Base-by-base conservation (phyloP, 2,888 invertebrate species). In the Camponotus fellah region DNA sequence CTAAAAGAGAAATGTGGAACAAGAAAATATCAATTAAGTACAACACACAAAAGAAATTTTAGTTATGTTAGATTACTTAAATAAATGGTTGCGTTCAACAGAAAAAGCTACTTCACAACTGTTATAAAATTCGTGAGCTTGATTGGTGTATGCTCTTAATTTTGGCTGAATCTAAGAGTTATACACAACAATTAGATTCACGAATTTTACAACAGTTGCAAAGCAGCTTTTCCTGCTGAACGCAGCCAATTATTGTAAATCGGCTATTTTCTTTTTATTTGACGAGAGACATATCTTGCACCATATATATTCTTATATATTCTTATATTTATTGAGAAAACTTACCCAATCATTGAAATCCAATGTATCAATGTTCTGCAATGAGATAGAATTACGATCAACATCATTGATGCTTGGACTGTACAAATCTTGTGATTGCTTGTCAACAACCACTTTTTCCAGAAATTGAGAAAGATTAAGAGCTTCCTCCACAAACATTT, bases 271-370 rank as follows among this genome's bases (percentile, higher is more conserved):
- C 40, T 66, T 9, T 68, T 56, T 0, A 5, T 14, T 8, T 10
- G 5, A 17, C 37, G 2, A 46, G 62, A 46, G n/a, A 26, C 26
- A 62, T 66, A 66, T 43, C 1, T 43, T 49, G 34, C 9, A 60
- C 8, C 5, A 12, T 49, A 2, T 66, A 21, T 49, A 76, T 58
- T 46, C 37, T 62, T 49, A 2, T 66, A 21, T 49, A 76, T 58
- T 46, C 37, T 62, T 71, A 5, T 56, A 58, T 34, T n/a, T 3
- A 37, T 56, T 0, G 46, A 71, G 26, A 66, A 21, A 64, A 60
- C 97, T 95, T 95, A 98, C 98, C 99, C 99, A 99, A 95, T 99
- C 99, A 89, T 97, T 97, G 94, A 98, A 97, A 94, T 98, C 97
- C 92, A 99, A 96, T 92, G 97, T 97, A 92, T 98, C 97, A 76